These are phyloP conservation scores for Drosophila robusta DNA, from an alignment of 2,888 invertebrate genomes.

Conservation along the genomic window DNA sequence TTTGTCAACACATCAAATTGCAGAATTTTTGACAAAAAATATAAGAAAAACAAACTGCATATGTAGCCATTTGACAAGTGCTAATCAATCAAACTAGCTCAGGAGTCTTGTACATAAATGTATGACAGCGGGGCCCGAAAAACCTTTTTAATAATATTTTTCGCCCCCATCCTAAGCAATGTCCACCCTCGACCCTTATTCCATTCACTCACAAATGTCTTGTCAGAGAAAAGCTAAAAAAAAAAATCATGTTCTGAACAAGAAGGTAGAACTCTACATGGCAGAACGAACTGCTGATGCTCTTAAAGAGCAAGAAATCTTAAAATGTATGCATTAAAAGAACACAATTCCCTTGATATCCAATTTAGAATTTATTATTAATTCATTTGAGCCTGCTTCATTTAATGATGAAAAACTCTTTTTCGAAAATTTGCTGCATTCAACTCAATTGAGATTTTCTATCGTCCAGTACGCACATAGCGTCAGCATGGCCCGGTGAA, in stretches of 20 bases:
- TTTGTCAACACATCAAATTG: slow-evolving; percentile 65
- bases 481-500: background rate
- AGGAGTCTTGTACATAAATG: slow-evolving; percentile 22
- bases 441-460: background rate
- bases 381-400: too few species aligned
- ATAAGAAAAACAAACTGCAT: slow-evolving; percentile 27
- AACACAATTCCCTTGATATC: background rate
- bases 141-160: slow-evolving; percentile 78
- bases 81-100: slow-evolving; percentile 66
- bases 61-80: slow-evolving; percentile 61
- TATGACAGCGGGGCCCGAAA: slow-evolving; percentile 59
- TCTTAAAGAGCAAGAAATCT: slow-evolving; percentile 13
- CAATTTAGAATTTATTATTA: too few species aligned
- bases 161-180: slow-evolving; percentile 3
- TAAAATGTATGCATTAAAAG: too few species aligned
- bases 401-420: too few species aligned
- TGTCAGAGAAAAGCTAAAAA: slow-evolving; percentile 60
- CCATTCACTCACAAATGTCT: slow-evolving; percentile 52
- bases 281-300: slow-evolving; percentile 10
- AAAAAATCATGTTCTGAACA: slow-evolving; percentile 44
- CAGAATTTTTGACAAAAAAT: slow-evolving; percentile 24
- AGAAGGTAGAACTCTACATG: slow-evolving; percentile 2
- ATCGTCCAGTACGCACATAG: too few species aligned
- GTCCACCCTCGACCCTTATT: slow-evolving; percentile 42
- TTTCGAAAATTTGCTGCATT: too few species aligned